phyloP scores from a whole-genome alignment of 2,797 vertebrate genomes.

The Rachycentron canadum region DNA sequence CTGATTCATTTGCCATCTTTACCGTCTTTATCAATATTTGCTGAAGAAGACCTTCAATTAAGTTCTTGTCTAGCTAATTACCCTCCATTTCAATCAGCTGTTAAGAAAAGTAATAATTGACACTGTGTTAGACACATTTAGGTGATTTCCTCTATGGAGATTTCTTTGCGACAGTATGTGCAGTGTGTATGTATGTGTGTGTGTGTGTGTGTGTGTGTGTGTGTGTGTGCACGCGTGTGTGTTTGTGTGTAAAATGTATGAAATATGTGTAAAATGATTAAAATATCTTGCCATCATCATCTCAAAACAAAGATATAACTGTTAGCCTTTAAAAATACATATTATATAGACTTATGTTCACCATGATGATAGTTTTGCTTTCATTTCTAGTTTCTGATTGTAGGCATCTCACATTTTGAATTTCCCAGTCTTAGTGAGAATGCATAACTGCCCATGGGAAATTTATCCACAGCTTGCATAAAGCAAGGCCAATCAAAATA shows the following conservation, averaged over 20 bases:
- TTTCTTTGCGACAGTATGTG: not conserved
- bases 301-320: constrained; percentile 18
- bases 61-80: constrained; percentile 40
- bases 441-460: constrained; percentile 62
- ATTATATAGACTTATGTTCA: not conserved
- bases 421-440: constrained; percentile 61
- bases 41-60: constrained; percentile 41
- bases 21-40: constrained; percentile 14
- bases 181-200: not conserved
- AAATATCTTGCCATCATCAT: not conserved
- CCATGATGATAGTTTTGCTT: constrained; percentile 32
- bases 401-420: constrained; percentile 54
- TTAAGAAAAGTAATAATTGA: constrained; percentile 40
- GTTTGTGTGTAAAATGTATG: too few relatives aligned
- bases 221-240: too few relatives aligned
- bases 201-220: too few relatives aligned
- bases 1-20: constrained; percentile 28
- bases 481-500: constrained; percentile 80
- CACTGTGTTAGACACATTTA: constrained; percentile 10
- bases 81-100: constrained; percentile 42
- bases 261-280: not conserved
- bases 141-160: constrained; percentile 35
- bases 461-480: constrained; percentile 65
- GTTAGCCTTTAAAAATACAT: constrained; percentile 18
- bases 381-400: constrained; percentile 39